Evolutionary conservation across 2,113 vertebrate species (phyloP).

Genomic region (Cinclus cinclus): DNA sequence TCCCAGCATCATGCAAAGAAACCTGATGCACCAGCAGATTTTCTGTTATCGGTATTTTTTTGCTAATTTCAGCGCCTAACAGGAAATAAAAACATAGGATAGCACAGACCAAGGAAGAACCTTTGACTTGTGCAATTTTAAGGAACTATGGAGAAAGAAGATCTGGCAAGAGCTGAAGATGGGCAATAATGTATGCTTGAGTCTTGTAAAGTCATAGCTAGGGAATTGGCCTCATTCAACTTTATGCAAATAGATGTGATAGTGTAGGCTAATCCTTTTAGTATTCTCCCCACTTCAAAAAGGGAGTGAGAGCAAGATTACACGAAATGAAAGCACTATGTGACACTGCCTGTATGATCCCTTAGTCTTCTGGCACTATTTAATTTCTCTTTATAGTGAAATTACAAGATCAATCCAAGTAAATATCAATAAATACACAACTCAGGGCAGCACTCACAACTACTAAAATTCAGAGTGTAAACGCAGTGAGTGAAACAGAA

Average conservation of each 20-base stretch:
- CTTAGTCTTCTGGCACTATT: background rate
- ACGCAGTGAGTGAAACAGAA: background rate
- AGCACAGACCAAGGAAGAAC: background rate
- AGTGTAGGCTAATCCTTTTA: background rate
- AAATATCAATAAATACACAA: background rate
- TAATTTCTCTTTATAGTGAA: background rate
- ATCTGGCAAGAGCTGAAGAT: background rate
- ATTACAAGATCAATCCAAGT: background rate
- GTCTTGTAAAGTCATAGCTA: background rate
- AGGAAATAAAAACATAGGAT: background rate
- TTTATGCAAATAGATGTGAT: background rate
- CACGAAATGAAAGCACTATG: background rate
- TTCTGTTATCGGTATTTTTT: background rate
- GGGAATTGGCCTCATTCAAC: background rate
- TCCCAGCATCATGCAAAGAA: background rate
- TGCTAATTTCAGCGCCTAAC: background rate
- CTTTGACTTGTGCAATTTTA: background rate
- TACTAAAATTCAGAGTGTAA: background rate
- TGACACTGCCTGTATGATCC: background rate
- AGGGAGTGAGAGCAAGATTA: background rate
- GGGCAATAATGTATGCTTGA: background rate
- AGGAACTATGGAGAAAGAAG: background rate
- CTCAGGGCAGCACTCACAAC: background rate
- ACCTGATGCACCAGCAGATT: background rate
- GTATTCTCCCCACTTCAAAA: background rate